phyloP scores from a whole-genome alignment of 2,797 vertebrate species.

The Microctenopoma steveboyesi region DNA sequence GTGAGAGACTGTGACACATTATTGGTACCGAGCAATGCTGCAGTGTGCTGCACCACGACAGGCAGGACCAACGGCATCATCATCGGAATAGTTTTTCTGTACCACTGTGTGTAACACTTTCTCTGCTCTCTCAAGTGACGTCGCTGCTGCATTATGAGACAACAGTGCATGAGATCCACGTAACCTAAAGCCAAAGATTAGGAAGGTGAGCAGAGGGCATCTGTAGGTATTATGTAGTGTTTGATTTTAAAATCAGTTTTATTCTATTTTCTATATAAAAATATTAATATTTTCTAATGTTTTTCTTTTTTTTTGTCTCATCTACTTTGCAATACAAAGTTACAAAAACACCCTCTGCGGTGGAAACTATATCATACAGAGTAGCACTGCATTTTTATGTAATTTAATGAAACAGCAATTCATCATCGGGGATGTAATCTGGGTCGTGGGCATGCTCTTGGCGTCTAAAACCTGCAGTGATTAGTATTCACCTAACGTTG shows the following conservation, averaged over 20 bases:
- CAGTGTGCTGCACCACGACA: slow-evolving; percentile 30
- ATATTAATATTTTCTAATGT: background rate
- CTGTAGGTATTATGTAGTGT: background rate
- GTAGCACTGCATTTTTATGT: slow-evolving; percentile 3
- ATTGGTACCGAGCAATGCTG: slow-evolving; percentile 44
- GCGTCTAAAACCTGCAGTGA: slow-evolving; percentile 11
- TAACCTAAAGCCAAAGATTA: background rate
- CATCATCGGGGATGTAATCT: slow-evolving; percentile 12
- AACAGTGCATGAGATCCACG: background rate
- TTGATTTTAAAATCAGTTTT: background rate
- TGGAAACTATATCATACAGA: slow-evolving; percentile 7
- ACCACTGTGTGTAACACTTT: slow-evolving; percentile 1
- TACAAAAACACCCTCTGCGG: background rate
- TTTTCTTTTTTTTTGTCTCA: slow-evolving; percentile 5
- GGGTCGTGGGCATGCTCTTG: background rate
- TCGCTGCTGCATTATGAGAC: slow-evolving; percentile 8
- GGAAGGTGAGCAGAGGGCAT: background rate
- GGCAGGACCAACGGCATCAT: slow-evolving; percentile 37
- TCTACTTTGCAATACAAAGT: background rate
- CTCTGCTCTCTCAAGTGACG: background rate
- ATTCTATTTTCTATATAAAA: background rate
- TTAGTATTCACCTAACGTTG: slow-evolving; percentile 27
- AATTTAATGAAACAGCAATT: slow-evolving; percentile 29
- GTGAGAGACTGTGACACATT: slow-evolving; percentile 30
- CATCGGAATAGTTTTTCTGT: slow-evolving; percentile 8